Evolutionary conservation across 2,888 invertebrate species (phyloP).

Genomic region (Lordiphosa fenestrarum): DNA sequence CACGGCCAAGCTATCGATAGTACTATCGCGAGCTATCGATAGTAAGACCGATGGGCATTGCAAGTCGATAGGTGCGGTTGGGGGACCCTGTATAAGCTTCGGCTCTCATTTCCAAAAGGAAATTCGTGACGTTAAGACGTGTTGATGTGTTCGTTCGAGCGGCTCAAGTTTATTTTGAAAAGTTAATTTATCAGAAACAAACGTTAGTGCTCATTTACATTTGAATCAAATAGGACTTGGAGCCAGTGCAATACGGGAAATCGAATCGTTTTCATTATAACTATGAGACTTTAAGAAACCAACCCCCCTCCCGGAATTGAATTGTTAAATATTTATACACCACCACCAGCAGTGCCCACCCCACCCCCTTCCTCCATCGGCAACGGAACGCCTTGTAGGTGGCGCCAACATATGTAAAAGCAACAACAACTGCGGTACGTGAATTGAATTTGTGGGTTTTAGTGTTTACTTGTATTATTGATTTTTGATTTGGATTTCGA

Average conservation of each 20-base stretch:
- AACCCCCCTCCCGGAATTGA: constrained; percentile 22
- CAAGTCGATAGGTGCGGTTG: no score
- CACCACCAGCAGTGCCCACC: constrained; percentile 5
- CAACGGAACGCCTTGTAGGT: constrained; percentile 35
- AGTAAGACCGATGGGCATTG: no score
- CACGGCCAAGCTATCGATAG: background rate
- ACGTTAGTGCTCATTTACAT: no score
- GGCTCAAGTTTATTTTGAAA: no score
- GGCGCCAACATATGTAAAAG: constrained; percentile 65
- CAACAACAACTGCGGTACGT: constrained; percentile 50
- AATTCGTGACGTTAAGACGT: no score
- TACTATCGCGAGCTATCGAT: background rate
- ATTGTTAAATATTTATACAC: constrained; percentile 55
- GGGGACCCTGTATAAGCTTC: no score
- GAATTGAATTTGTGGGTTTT: constrained; percentile 18
- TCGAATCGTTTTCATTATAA: background rate
- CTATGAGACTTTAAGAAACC: constrained; percentile 4
- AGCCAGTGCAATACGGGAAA: background rate
- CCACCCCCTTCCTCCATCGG: background rate
- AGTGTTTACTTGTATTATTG: constrained; percentile 45
- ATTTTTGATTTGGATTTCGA: constrained; percentile 39
- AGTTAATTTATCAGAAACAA: no score
- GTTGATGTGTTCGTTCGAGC: no score
- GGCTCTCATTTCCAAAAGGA: no score
- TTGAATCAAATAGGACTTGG: no score